Evolutionary conservation across 2,888 invertebrate genomes (phyloP), one percentile per base, ranked within the genome.

Genomic region (Macrosiphum euphorbiae): DNA sequence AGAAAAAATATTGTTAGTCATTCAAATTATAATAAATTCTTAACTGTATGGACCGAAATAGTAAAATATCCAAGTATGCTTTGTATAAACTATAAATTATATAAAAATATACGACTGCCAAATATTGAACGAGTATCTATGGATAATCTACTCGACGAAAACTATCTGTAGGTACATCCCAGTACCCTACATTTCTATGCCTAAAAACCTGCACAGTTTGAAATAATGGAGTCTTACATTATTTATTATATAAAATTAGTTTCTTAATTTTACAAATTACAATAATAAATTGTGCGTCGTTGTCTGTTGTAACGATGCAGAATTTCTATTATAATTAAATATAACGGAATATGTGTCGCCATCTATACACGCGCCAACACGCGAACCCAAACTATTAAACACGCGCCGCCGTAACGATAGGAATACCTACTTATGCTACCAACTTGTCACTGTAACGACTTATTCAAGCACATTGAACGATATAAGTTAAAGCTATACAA

Each of bases 221-320:
- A 67, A 67, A n/a, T n/a, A 67, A n/a, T n/a, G 67, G 55, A n/a
- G 67, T n/a, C n/a, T n/a, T 67, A 67, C n/a, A 67, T 67, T 67
- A 67, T 35, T 67, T 67, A 67, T 67, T 67, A 67, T n/a, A 35
- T 35, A 20, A 67, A 67, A 67, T 67, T 67, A 35, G 35, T 16
- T 67, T 67, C 16, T 67, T 16, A 67, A 35, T 67, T 67, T 67
- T 20, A 67, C 16, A 7, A 67, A 67, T 67, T 67, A 67, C 16
- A 67, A 67, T 67, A 67, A 67, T 67, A 67, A 67, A 67, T 67
- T n/a, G 16, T 67, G 2, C n/a, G 20, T 67, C 67, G 7, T 35
- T 67, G 35, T 35, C 16, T 16, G 67, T 67, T 13, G n/a, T n/a
- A n/a, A n/a, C n/a, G n/a, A n/a, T n/a, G n/a, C n/a, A n/a, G n/a